Base-by-base conservation (phyloP, 2,797 vertebrate species). In the Notolepis coatsorum region DNA sequence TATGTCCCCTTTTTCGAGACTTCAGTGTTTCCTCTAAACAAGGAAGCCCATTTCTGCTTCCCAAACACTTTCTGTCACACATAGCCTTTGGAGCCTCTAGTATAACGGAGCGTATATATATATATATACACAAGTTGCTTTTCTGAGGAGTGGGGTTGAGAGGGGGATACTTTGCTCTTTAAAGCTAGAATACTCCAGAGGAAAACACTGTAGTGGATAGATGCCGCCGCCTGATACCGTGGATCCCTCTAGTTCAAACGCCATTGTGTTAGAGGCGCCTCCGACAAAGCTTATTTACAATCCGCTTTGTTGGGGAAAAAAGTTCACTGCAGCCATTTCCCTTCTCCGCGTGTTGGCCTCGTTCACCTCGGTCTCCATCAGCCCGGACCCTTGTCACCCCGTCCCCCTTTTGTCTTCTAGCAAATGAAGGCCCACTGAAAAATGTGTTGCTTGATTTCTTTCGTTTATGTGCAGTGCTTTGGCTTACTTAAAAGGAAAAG, bases 121-220 rank as follows among this genome's bases (percentile, higher is more conserved):
- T 23, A 9, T 33, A 5, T 62, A 13, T 35, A 2, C 35, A 2
- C 8, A 10, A n/a, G n/a, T n/a, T 33, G 9, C 3, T 59, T 66
- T 56, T 49, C 23, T 41, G 25, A 31, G 53, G 10, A 30, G 15
- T 42, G 55, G 24, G 55, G 12, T 55, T 21, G 10, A n/a, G n/a
- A n/a, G 20, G 48, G 27, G 9, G 1, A 4, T 1, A 21, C 20
- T 59, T 31, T 48, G 15, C 17, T 30, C 24, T 39, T n/a, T 28
- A 4, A 24, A 39, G 8, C 55, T 54, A 47, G 58, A 73, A 61
- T 56, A 39, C 37, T 73, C 43, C 43, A 5, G 30, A 68, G 39
- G 63, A 50, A 82, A 82, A 75, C 65, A 33, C 51, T 75, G 63
- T 61, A 59, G 31, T 17, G 13, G 39, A 62, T 59, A n/a, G 39